These are phyloP conservation scores for Pseudococcus longispinus DNA, from an alignment of 2,888 invertebrate species.

Conservation along the genomic window DNA sequence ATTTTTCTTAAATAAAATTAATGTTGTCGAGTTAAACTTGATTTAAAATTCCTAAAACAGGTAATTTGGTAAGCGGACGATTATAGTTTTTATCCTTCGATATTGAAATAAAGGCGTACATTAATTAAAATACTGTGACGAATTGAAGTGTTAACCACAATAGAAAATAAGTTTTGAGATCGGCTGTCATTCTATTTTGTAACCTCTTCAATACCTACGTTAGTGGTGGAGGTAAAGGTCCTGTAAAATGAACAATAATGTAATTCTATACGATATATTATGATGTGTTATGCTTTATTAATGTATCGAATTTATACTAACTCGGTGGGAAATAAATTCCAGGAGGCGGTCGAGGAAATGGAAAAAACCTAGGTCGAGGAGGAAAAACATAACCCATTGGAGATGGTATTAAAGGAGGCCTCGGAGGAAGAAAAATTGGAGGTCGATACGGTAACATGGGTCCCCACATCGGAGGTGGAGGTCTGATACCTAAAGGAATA, in stretches of 20 bases:
- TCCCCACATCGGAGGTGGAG: not conserved
- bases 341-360: not conserved
- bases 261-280: not conserved
- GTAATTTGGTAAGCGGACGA: not conserved
- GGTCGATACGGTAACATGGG: not conserved
- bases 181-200: not conserved
- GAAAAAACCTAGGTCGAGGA: not conserved
- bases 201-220: not conserved
- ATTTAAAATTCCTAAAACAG: not conserved
- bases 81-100: not conserved
- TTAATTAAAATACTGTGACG: not conserved
- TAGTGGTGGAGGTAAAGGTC: not conserved
- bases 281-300: not conserved
- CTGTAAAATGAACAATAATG: not conserved
- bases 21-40: not conserved
- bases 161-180: not conserved
- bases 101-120: not conserved
- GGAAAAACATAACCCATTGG: not conserved
- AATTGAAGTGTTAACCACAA: not conserved
- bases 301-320: not conserved
- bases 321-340: not conserved
- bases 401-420: not conserved
- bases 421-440: not conserved
- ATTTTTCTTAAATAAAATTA: not conserved
- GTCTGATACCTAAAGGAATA: not conserved